Conservation (phyloP, 2,113 vertebrate genomes). For the Dolichallabes microphthalmus region DNA sequence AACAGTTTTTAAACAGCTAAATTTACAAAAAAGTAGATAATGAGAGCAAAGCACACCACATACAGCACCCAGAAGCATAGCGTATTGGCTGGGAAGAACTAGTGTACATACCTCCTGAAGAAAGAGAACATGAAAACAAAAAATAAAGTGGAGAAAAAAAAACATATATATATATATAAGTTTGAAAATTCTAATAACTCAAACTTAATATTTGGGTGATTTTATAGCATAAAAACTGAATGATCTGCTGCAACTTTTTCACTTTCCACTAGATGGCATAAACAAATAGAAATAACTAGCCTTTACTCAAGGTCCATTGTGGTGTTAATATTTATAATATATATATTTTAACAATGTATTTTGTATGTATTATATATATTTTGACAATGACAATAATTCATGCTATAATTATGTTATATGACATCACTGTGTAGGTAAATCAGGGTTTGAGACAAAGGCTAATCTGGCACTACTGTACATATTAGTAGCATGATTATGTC, state of each 20-base stretch:
- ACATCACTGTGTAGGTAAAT: not conserved
- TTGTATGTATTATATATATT: no score
- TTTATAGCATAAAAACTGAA: not conserved
- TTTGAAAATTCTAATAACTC: slow-evolving; percentile 62
- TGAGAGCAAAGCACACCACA: slow-evolving; percentile 61
- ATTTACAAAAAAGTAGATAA: slow-evolving; percentile 29
- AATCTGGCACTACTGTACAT: not conserved
- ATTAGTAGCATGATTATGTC: not conserved
- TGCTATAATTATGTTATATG: not conserved
- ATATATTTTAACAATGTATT: not conserved
- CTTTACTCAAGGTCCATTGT: not conserved
- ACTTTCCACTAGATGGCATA: slow-evolving; percentile 29
- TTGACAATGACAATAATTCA: not conserved
- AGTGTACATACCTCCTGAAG: slow-evolving; percentile 96
- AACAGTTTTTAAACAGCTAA: not conserved
- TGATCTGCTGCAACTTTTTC: not conserved
- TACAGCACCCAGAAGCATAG: slow-evolving; percentile 73
- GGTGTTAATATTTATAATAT: not conserved
- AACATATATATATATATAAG: slow-evolving; percentile 73
- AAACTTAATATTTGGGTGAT: not conserved
- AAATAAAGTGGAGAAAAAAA: slow-evolving; percentile 61
- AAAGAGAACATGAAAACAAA: slow-evolving; percentile 81
- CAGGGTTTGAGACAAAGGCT: not conserved
- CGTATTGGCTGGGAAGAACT: slow-evolving; percentile 54
- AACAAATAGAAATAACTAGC: not conserved